Base-by-base conservation (phyloP, 2,113 vertebrate species). In the Scalopus aquaticus region DNA sequence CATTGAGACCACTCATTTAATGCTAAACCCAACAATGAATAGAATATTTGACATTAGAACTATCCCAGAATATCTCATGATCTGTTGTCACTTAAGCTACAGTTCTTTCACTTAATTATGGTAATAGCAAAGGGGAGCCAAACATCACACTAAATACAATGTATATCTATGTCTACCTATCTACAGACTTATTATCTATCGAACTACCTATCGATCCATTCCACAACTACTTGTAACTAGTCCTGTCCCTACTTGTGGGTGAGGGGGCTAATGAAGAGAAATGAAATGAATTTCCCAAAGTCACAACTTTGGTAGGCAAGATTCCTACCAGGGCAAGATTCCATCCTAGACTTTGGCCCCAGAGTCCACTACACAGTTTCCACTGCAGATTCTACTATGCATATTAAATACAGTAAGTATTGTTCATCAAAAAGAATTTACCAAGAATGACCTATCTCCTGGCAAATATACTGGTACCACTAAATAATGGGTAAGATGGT, bases 401-500 rank as follows among this genome's bases (percentile, higher is more conserved):
- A 4, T 26, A 77, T 69, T 54, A 85, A 92, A 85, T n/a, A 73
- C 13, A 74, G 44, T 69, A 69, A 51, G 28, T 73, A 26, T 60
- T 35, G 60, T 89, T 70, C 7, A 73, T 16, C 90, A 56, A 82
- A 79, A 73, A 9, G 79, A 84, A 86, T 20, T 3, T 56, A 76
- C 22, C 37, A 56, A 20, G 85, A 39, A 44, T 37, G 32, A 65
- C 9, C 49, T 86, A 46, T 73, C 16, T 84, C 51, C 65, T 77
- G 39, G 37, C 16, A 87, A 87, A 84, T 35, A 42, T 70, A 84
- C 44, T 49, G 90, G 17, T 13, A 58, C 13, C 16, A 93, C 13
- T 81, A 83, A 76, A 46, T 54, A 90, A 90, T 79, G 37, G 87
- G 11, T 42, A 72, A 82, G 62, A 69, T 1, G 54, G n/a, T 28